phyloP scores from a whole-genome alignment of 2,888 invertebrate genomes.

The Phyto melanocephala region DNA sequence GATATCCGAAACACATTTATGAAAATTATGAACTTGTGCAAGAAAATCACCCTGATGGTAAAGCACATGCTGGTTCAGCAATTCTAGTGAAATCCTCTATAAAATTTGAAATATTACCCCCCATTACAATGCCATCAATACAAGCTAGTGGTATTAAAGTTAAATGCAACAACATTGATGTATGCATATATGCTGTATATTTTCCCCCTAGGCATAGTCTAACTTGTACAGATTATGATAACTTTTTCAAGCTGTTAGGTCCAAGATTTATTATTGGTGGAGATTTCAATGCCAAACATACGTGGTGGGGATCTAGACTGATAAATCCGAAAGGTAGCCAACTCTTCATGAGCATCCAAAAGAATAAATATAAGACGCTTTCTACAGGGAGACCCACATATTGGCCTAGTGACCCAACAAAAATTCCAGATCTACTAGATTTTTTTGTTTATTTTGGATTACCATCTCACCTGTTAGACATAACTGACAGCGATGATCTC shows the following conservation, averaged over 20 bases:
- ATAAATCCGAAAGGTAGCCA: background rate
- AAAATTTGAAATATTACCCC: constrained; percentile 8
- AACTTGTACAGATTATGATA: background rate
- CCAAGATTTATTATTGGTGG: too few species aligned
- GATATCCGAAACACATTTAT: constrained; percentile 41
- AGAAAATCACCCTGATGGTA: background rate
- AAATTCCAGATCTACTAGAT: background rate
- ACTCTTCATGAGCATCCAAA: background rate
- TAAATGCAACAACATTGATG: background rate
- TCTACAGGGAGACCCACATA: background rate
- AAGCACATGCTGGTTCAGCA: too few species aligned
- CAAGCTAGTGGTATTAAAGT: constrained; percentile 29
- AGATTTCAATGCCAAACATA: too few species aligned
- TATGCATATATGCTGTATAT: too few species aligned
- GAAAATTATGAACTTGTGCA: background rate
- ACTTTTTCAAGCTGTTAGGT: background rate
- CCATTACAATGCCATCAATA: background rate
- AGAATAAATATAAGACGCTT: too few species aligned
- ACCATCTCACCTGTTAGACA: background rate
- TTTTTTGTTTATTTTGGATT: background rate
- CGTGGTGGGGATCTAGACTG: too few species aligned
- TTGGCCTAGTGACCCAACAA: background rate
- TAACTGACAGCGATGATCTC: background rate
- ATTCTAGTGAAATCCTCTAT: constrained; percentile 36
- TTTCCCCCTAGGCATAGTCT: background rate